These are phyloP conservation scores for Xenopus borealis DNA, from an alignment of 2,113 vertebrate genomes.

Conservation along the genomic window DNA sequence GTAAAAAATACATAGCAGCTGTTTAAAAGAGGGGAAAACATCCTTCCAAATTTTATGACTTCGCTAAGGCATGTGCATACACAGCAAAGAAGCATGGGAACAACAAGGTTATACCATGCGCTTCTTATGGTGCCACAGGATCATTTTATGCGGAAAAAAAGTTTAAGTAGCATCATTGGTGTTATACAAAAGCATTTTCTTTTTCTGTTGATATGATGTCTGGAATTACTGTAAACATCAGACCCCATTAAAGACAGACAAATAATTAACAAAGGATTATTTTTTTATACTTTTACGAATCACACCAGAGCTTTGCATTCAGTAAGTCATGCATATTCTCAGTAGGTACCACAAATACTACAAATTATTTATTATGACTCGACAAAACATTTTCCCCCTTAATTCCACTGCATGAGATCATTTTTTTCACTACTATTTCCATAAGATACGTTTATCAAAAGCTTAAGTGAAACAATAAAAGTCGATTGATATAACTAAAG, in stretches of 20 bases:
- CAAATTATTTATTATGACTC: constrained; percentile 25
- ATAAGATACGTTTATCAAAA: too few relatives aligned
- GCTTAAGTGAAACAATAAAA: too few relatives aligned
- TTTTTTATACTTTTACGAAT: constrained; percentile 6
- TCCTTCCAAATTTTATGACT: constrained; percentile 13
- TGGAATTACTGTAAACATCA: constrained; percentile 22
- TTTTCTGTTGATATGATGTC: constrained; percentile 20
- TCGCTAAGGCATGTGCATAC: background rate
- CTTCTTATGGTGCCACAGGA: background rate
- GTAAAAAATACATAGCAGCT: constrained; percentile 2
- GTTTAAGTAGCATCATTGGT: constrained; percentile 3
- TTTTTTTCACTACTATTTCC: background rate
- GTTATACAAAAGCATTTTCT: constrained; percentile 32
- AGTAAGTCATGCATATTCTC: constrained; percentile 47
- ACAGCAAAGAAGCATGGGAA: constrained; percentile 23
- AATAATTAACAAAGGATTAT: constrained; percentile 25
- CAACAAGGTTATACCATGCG: background rate
- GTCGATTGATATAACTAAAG: too few relatives aligned
- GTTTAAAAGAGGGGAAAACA: constrained; percentile 17
- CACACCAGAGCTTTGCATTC: constrained; percentile 38
- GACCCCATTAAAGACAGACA: constrained; percentile 23
- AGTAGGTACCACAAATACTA: constrained; percentile 50
- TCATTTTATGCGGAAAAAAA: constrained; percentile 9
- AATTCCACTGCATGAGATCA: constrained; percentile 34
- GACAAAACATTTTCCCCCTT: constrained; percentile 9